phyloP scores from a whole-genome alignment of 2,113 vertebrate genomes.

The Polypterus bichir region DNA sequence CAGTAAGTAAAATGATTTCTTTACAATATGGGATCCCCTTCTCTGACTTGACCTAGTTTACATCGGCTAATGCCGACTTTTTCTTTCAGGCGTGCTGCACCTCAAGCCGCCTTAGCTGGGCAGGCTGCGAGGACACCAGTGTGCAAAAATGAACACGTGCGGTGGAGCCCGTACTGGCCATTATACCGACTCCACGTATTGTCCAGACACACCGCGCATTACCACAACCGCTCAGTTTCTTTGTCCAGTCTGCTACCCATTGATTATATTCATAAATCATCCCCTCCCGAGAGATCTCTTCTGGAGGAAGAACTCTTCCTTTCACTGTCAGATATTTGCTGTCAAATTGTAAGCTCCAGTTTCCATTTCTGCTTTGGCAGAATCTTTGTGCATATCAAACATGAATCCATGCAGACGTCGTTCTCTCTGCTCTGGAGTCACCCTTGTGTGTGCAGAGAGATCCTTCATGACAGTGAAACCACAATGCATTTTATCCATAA shows the following conservation, averaged over 20 bases:
- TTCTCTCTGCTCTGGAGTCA: slow-evolving; percentile 68
- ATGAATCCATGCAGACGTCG: slow-evolving; percentile 60
- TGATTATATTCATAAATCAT: slow-evolving; percentile 64
- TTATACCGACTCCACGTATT: too few relatives aligned
- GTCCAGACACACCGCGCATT: too few relatives aligned
- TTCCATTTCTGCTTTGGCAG: slow-evolving; percentile 65
- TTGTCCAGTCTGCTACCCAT: slow-evolving; percentile 69
- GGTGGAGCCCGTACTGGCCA: too few relatives aligned
- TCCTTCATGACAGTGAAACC: slow-evolving; percentile 85
- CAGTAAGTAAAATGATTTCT: too few relatives aligned
- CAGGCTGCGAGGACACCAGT: too few relatives aligned
- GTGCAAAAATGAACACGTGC: too few relatives aligned
- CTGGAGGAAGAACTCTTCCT: slow-evolving; percentile 67
- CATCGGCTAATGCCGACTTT: too few relatives aligned
- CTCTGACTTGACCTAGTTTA: too few relatives aligned
- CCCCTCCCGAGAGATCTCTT: slow-evolving; percentile 69
- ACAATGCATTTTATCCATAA: slow-evolving; percentile 79
- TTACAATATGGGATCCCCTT: too few relatives aligned
- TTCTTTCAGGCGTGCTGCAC: too few relatives aligned
- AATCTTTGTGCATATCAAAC: slow-evolving; percentile 56
- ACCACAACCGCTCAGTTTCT: slow-evolving; percentile 63
- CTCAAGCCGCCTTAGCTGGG: too few relatives aligned
- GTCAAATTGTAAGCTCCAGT: slow-evolving; percentile 84
- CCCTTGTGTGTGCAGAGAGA: slow-evolving; percentile 61
- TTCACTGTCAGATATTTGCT: slow-evolving; percentile 54